These are phyloP conservation scores for Coptotermes formosanus DNA, from an alignment of 1,140 invertebrate genomes.

Conservation along the genomic window DNA sequence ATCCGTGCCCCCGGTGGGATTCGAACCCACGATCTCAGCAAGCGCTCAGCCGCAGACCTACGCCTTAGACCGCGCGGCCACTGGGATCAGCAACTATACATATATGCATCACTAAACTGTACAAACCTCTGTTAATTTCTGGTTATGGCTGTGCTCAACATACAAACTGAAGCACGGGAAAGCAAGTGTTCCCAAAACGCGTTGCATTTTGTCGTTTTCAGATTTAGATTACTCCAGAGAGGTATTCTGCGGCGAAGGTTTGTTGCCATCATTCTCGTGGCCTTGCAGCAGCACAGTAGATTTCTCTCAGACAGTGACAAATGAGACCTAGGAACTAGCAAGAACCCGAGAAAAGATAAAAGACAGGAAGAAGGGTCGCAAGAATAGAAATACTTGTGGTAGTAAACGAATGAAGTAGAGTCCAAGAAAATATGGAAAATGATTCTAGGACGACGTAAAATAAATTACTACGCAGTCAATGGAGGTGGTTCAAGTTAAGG, in stretches of 20 bases:
- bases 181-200: too few species aligned
- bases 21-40: too few species aligned
- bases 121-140: too few species aligned
- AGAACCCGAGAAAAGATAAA: constrained; percentile 16
- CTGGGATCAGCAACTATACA: too few species aligned
- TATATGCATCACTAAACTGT: too few species aligned
- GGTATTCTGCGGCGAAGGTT: neutral
- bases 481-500: neutral
- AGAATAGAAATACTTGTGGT: neutral
- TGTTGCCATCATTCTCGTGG: neutral
- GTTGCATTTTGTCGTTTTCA: too few species aligned
- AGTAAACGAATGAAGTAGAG: neutral
- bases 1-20: too few species aligned
- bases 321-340: constrained; percentile 13
- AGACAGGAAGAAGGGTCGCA: neutral
- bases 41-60: too few species aligned
- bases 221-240: neutral
- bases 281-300: neutral
- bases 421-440: constrained; percentile 24
- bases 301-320: constrained; percentile 19
- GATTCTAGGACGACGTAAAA: constrained; percentile 22
- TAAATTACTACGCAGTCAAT: constrained; percentile 15
- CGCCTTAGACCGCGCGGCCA: too few species aligned
- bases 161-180: too few species aligned
- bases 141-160: too few species aligned